Base-by-base conservation (phyloP, 1,140 invertebrate genomes). In the Drosophila insularis region DNA sequence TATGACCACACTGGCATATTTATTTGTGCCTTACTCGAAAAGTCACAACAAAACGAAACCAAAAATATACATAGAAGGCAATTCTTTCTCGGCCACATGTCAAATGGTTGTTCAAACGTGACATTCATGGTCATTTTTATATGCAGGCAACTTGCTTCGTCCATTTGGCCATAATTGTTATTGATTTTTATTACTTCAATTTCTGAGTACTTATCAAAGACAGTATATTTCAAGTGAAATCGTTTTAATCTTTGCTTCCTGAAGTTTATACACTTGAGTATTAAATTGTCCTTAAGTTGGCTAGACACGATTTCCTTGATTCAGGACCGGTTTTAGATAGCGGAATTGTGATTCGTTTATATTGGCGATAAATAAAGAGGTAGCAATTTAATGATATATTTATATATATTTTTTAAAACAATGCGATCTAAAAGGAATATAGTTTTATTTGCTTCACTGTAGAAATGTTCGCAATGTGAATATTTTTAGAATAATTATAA, bases 61-160 rank as follows among this genome's bases (percentile, higher is more conserved):
- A 55, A 3, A 54, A 37, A 37, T 19, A 43, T 23, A 55, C 53
- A 55, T 43, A 40, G 32, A 32, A 55, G 53, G 13, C 53, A 55
- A 31, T 31, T 55, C 43, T 21, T 50, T 55, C 50, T 61, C 70
- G 62, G 56, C 56, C 71, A 68, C 50, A 68, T 74, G 53, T 74
- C 72, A 68, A 75, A 74, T 62, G 68, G 63, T 59, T 35, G 54
- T 62, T 35, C 23, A 59, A 56, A 62, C 64, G 71, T 73, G 70
- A 65, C 70, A 50, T 5, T 68, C 65, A 68, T 64, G 63, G 32
- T 27, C 62, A 71, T 55, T 43, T 37, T 64, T 21, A 13, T 54
- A 27, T 74, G 50, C 63, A 10, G 19, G 17, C 7, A 46, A 46
- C 43, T 11, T 50, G 17, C 8, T 10, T 50, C 5, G 17, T 50